phyloP scores from a whole-genome alignment of 1,140 invertebrate genomes.

The Papilio dardanus region DNA sequence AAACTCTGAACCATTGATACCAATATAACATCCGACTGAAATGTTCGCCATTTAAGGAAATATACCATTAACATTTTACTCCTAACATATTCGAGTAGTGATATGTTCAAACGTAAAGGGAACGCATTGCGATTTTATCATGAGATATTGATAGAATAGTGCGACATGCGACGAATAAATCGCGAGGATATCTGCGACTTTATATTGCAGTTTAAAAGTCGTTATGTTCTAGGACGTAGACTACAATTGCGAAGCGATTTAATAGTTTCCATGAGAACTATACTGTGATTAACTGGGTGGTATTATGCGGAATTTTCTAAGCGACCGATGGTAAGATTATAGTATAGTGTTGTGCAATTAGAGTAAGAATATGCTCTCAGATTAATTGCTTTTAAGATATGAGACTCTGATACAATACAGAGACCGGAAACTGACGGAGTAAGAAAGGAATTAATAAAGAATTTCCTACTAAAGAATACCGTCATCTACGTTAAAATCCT shows the following conservation, averaged over 20 bases:
- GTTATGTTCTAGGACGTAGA: constrained; percentile 6
- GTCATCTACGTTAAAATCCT: no score
- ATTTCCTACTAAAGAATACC: background rate
- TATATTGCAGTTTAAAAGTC: background rate
- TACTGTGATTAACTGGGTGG: constrained; percentile 46
- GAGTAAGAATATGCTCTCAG: constrained; percentile 33
- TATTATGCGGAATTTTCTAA: constrained; percentile 39
- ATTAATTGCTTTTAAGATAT: constrained; percentile 23
- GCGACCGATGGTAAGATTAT: constrained; percentile 30
- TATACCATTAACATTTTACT: constrained; percentile 66
- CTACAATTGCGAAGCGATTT: constrained; percentile 60
- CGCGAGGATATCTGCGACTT: background rate
- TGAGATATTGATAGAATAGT: background rate
- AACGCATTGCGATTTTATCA: background rate
- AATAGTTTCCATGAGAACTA: constrained; percentile 46
- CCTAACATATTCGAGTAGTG: constrained; percentile 57
- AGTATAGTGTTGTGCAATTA: constrained; percentile 41
- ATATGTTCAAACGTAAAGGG: constrained; percentile 52
- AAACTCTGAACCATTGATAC: constrained; percentile 39
- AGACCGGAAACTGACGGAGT: constrained; percentile 14
- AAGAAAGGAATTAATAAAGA: background rate
- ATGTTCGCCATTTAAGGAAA: constrained; percentile 49
- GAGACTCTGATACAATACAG: background rate
- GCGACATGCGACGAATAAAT: background rate
- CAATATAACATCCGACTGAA: constrained; percentile 21